Base-by-base conservation (phyloP, 2,888 invertebrate genomes). In the Platycnemis pennipes region DNA sequence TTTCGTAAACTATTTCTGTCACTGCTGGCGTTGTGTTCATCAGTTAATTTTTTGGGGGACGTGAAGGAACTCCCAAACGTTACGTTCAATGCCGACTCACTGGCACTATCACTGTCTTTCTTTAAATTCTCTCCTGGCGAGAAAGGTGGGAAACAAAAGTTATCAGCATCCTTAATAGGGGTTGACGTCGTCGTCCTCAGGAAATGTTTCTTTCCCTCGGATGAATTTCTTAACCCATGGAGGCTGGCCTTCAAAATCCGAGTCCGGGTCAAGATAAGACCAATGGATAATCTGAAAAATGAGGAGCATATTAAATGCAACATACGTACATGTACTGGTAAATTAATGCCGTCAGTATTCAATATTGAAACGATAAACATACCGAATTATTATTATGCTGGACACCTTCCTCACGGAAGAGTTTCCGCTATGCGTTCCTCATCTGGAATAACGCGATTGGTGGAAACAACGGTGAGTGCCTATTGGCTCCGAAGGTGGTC, bases 1-100 rank as follows among this genome's bases (percentile, higher is more conserved):
- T 63, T 63, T 63, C 63, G n/a, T 26, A 63, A 63, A 63, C 63
- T 63, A 63, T 63, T 63, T 63, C 63, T 63, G 63, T 63, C 63
- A 63, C 63, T 63, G n/a, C n/a, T n/a, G 22, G 22, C 63, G 63
- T 63, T 63, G n/a, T n/a, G 26, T 63, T n/a, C n/a, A 26, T 63
- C 26, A 26, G 63, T n/a, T 26, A n/a, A 5, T 26, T 1, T 7
- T 63, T 63, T 63, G 63, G n/a, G 63, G 22, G 63, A 63, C 63
- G 26, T 26, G 63, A 63, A 63, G 26, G 63, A 63, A n/a, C 63
- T 63, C n/a, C 22, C 56, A 16, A 8, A 63, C 5, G 63, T 63
- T 1, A 26, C 63, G n/a, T 63, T n/a, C 63, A n/a, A 8, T 19
- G 8, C n/a, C 26, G 22, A n/a, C n/a, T 63, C 63, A 63, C 63